phyloP scores from a whole-genome alignment of 2,888 invertebrate species.

The Melikaiella ostensackeni region DNA sequence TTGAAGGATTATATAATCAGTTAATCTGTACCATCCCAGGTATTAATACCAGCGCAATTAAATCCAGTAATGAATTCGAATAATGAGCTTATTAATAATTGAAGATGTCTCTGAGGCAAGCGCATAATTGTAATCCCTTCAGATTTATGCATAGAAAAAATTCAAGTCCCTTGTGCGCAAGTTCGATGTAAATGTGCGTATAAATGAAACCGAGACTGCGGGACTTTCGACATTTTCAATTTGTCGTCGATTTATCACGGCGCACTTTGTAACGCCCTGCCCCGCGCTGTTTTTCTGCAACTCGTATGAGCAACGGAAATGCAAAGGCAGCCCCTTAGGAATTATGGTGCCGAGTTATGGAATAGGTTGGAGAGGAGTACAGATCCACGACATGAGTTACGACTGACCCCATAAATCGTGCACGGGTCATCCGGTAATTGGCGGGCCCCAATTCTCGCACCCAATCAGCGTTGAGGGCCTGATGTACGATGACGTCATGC shows the following conservation, averaged over 20 bases:
- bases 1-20: neutral
- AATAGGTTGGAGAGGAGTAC: constrained; percentile 52
- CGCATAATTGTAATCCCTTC: neutral
- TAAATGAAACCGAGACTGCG: constrained; percentile 10
- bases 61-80: constrained; percentile 1
- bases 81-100: neutral
- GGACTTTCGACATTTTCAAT: constrained; percentile 39
- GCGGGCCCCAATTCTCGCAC: constrained; percentile 73
- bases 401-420: constrained; percentile 73
- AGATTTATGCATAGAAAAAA: constrained; percentile 10
- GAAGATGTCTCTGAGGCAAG: neutral
- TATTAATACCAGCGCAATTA: neutral
- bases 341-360: constrained; percentile 61
- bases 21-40: neutral
- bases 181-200: constrained; percentile 17
- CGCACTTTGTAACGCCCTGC: constrained; percentile 46
- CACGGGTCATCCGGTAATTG: constrained; percentile 71
- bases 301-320: constrained; percentile 27
- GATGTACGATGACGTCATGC: constrained; percentile 72
- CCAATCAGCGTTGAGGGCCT: constrained; percentile 67
- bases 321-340: constrained; percentile 36
- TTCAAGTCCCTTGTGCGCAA: constrained; percentile 1
- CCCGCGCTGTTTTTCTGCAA: constrained; percentile 60
- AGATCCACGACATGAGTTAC: constrained; percentile 65
- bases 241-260: constrained; percentile 34